Conservation (phyloP, 2,888 invertebrate genomes). For the Eupeodes latifasciatus region DNA sequence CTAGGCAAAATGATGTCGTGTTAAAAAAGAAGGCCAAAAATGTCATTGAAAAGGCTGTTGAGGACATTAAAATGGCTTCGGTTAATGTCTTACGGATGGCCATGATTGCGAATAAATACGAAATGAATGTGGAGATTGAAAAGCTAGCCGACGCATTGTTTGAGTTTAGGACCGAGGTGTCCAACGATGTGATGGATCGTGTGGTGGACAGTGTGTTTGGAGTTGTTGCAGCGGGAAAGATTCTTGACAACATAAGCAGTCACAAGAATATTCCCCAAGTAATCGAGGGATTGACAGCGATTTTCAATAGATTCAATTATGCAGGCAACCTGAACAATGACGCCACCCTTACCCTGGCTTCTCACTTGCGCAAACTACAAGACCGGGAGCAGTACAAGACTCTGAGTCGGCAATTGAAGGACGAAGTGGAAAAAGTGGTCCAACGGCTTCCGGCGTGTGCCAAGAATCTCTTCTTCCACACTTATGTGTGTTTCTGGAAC, state of each 20-base stretch:
- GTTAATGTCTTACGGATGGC: conserved; percentile 17
- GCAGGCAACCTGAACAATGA: conserved; percentile 46
- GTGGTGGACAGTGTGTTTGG: conserved; percentile 47
- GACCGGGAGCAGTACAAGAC: not conserved
- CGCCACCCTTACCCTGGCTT: conserved; percentile 32
- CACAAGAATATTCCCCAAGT: conserved; percentile 36
- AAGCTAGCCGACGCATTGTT: conserved; percentile 25
- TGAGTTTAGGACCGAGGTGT: conserved; percentile 39
- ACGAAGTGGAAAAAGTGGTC: conserved; percentile 25
- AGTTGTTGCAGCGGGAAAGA: conserved; percentile 20
- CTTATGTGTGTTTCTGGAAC: conserved; percentile 49
- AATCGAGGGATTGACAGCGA: conserved; percentile 41
- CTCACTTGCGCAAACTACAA: conserved; percentile 37
- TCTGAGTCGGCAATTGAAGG: conserved; percentile 16
- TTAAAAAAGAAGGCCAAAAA: conserved; percentile 22
- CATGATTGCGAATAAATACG: conserved; percentile 36
- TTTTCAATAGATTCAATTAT: conserved; percentile 48
- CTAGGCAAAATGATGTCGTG: not conserved
- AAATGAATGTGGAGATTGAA: conserved; percentile 35
- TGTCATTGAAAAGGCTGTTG: conserved; percentile 34
- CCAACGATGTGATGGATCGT: conserved; percentile 49
- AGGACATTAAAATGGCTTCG: conserved; percentile 25
- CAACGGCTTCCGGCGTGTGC: conserved; percentile 49
- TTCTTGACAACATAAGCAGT: conserved; percentile 50
- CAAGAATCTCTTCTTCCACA: conserved; percentile 40